Base-by-base conservation (phyloP, 2,797 vertebrate species). In the Gymnodraco acuticeps region DNA sequence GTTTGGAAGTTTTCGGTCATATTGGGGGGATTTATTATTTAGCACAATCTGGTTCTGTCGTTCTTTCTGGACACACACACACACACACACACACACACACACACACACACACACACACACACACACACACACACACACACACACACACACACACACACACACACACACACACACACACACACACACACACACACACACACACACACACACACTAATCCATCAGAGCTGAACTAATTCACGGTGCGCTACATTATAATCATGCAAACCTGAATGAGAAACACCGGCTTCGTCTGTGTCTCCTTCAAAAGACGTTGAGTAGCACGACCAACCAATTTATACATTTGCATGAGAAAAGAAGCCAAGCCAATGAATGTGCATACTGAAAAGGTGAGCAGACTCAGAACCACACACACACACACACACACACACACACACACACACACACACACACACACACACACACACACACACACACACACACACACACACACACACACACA, bases 341-440 rank as follows among this genome's bases (percentile, higher is more conserved):
- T 90, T 91, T 84, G 85, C 88, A 88, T 85, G 77, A 89, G 74
- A 89, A 87, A 86, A 68, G 83, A 82, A 77, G 61, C 43, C 53
- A n/a, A 65, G 73, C 62, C 51, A 41, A 62, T 76, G 74, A 83
- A 87, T 85, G 61, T 83, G 90, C 89, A 92, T 84, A 47, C 71
- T 85, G 84, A 90, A 84, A 88, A 92, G 91, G 87, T 88, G 89
- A 89, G 77, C 78, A 43, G 58, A 65, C 59, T 58, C 80, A 51
- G 43, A 75, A 38, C 17, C 70, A 52, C 56, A 59, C n/a, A 45
- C n/a, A 45, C 42, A 45, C 12, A 23, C 56, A 43, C 61, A 33
- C 68, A 76, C 27, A 50, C 33, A 62, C 43, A 17, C 43, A 13
- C 23, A 20, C n/a, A 20, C 50, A 33, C 31, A 33, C 33, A 33